A percentile compares a stretch with the other conserved stretches of the same genome.
phyloP scores from a whole-genome alignment of 2,113 vertebrate genomes.

The Ophiodon elongatus region DNA sequence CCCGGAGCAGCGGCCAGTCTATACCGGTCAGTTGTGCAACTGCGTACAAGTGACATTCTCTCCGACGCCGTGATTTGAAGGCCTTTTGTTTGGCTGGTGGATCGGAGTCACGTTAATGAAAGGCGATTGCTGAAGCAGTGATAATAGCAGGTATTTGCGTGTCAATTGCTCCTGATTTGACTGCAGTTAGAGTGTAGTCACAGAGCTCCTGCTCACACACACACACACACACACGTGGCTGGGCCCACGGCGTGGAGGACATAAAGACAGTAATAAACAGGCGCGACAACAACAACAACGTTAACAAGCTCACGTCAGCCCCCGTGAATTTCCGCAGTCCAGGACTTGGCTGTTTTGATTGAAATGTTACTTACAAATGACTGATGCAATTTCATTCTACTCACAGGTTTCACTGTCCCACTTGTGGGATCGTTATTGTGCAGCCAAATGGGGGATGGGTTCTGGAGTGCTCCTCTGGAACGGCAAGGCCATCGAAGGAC shows the following conservation, averaged over 20 bases:
- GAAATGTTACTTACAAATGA: neutral
- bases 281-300: neutral
- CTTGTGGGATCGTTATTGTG: neutral
- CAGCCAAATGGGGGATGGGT: neutral
- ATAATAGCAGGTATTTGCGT: conserved; percentile 60
- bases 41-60: neutral
- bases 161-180: conserved; percentile 48
- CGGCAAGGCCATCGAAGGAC: neutral
- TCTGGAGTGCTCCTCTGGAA: neutral
- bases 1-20: neutral
- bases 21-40: neutral
- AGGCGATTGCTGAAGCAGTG: conserved; percentile 23
- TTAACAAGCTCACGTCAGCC: neutral
- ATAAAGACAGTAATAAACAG: conserved; percentile 21
- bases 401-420: neutral
- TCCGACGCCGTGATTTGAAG: neutral
- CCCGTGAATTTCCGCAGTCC: neutral
- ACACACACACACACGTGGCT: neutral
- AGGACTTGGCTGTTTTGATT: neutral
- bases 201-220: neutral
- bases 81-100: neutral
- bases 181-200: conserved; percentile 7
- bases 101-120: conserved; percentile 39
- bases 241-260: neutral
- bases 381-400: neutral